A percentile compares a stretch with the other conserved stretches of the same genome.
Evolutionary conservation across 1,140 invertebrate species (phyloP).

Genomic region (Cryptotermes secundus): DNA sequence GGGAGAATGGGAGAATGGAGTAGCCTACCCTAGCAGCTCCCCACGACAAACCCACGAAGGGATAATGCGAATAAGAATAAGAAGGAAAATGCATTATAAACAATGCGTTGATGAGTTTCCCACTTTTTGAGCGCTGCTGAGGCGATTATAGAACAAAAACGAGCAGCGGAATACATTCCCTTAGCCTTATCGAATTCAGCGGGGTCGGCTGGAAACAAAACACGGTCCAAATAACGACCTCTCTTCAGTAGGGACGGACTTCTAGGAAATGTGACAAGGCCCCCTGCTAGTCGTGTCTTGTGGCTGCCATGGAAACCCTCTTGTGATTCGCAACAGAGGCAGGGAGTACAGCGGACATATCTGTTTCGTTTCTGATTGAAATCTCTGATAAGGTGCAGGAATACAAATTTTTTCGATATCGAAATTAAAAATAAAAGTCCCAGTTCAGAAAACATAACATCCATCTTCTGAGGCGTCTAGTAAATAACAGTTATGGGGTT

Average conservation of each 20-base stretch:
- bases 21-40: too few relatives aligned
- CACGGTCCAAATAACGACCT: not conserved
- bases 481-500: too few relatives aligned
- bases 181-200: not conserved
- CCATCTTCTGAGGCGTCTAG: too few relatives aligned
- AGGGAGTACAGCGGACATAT: not conserved
- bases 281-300: not conserved
- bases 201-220: not conserved
- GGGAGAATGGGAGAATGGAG: too few relatives aligned
- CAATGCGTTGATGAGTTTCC: too few relatives aligned
- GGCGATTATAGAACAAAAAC: not conserved
- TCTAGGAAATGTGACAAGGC: conserved; percentile 6
- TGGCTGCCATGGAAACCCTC: not conserved
- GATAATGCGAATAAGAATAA: too few relatives aligned
- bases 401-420: too few relatives aligned
- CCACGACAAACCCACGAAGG: too few relatives aligned
- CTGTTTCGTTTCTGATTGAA: not conserved
- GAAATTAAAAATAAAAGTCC: too few relatives aligned
- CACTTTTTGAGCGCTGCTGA: too few relatives aligned
- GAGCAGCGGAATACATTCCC: not conserved
- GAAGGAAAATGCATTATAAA: too few relatives aligned
- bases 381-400: not conserved
- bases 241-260: not conserved
- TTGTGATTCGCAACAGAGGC: not conserved
- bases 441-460: too few relatives aligned